Evolutionary conservation across 2,113 vertebrate species (phyloP).

Genomic region (Phylloscopus whistleri): DNA sequence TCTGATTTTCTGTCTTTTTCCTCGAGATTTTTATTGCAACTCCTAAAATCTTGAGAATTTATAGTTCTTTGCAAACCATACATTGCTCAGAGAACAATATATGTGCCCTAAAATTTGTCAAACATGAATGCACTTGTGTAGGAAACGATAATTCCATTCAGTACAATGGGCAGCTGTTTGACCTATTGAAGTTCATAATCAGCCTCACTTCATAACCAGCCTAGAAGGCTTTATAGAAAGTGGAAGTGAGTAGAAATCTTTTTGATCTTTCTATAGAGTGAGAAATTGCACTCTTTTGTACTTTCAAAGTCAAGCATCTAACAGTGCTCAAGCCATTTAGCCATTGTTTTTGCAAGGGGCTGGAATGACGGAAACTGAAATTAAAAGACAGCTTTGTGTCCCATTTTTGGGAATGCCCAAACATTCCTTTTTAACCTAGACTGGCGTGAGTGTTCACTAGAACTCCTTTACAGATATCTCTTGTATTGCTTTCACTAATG

Average conservation of each 20-base stretch:
- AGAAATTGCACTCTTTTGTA: slow-evolving; percentile 13
- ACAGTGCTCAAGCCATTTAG: neutral
- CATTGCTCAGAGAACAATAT: neutral
- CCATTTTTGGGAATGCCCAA: neutral
- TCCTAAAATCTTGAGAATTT: neutral
- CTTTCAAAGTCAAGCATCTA: neutral
- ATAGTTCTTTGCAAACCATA: neutral
- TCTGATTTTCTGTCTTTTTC: neutral
- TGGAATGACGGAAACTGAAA: neutral
- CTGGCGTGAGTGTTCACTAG: neutral
- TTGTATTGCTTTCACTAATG: neutral
- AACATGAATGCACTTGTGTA: neutral
- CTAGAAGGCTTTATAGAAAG: slow-evolving; percentile 4
- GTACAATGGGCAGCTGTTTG: slow-evolving; percentile 20
- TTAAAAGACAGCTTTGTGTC: neutral
- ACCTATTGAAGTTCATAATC: slow-evolving; percentile 5
- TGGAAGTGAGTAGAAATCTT: slow-evolving; percentile 21
- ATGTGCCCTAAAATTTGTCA: neutral
- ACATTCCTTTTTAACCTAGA: neutral
- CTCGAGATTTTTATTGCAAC: neutral
- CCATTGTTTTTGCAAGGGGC: neutral
- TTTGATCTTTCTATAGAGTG: slow-evolving; percentile 44
- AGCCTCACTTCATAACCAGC: neutral
- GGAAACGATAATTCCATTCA: neutral
- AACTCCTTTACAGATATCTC: neutral